Base-by-base conservation (phyloP, 2,888 invertebrate genomes). In the Acleris cristana region DNA sequence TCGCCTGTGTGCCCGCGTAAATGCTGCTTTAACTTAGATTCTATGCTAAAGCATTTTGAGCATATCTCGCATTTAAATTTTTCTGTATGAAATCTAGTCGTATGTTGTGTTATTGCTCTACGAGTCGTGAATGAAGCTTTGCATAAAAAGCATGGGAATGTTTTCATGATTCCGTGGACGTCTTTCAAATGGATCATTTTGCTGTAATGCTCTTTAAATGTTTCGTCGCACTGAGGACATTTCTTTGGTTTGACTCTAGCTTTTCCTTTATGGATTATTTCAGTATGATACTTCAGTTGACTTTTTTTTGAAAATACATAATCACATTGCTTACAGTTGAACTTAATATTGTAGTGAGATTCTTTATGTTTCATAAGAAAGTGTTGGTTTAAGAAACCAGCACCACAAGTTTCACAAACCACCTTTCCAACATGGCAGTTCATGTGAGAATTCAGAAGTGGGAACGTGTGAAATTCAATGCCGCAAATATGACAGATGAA, bases 31-130 rank as follows among this genome's bases (percentile, higher is more conserved):
- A 93, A 83, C 74, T 85, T 87, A 3, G 89, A 90, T 44, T 87
- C 84, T 72, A 89, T 87, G 2, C 87, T 80, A 30, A 93, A 93
- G 60, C 88, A 86, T 66, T 91, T 92, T 30, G 82, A 85, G 63
- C 93, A 93, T 2, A 87, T 74, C 57, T 87, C 83, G 45, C 93
- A 93, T 70, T 86, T 88, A 49, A 80, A 91, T 53, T 86, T 88
- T 19, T 92, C 86, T 4, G 91, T 89, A 53, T 92, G 92, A 6
- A 81, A 74, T 63, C 74, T 79, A 0, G 81, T 87, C 0, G 74
- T 72, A 48, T 88, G 88, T 53, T 87, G 84, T 0, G 87, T 88
- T 14, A 86, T 51, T 0, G 80, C 74, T 8, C 87, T 74, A 34
- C 85, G 72, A 0, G 83, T 80, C 0, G 66, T 69, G 26, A 86